A percentile compares a stretch with the other conserved stretches of the same genome.
Evolutionary conservation across 1,140 invertebrate genomes (phyloP).

Genomic region (Hyles euphorbiae): DNA sequence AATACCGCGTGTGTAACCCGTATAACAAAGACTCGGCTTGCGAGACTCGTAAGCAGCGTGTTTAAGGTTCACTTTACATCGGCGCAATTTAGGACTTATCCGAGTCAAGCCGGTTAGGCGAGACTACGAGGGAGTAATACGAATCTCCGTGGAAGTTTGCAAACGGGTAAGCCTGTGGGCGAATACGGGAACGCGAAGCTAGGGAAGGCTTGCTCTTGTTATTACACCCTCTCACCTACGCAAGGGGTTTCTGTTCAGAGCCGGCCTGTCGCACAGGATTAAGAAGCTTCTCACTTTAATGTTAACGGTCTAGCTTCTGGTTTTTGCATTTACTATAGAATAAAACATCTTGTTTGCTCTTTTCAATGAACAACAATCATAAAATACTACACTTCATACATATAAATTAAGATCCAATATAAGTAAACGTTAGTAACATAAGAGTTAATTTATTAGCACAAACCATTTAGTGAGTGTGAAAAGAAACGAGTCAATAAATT

Average conservation of each 20-base stretch:
- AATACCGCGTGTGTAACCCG: conserved; percentile 8
- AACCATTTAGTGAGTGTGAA: too few relatives aligned
- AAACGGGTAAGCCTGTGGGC: conserved; percentile 55
- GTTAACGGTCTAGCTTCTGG: conserved; percentile 53
- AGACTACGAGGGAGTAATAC: conserved; percentile 53
- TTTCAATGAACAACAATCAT: conserved; percentile 1
- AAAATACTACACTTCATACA: too few relatives aligned
- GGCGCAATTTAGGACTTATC: conserved; percentile 33
- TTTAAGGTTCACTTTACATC: conserved; percentile 35
- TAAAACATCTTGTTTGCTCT: neutral
- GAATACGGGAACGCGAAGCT: conserved; percentile 32
- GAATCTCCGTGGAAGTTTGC: conserved; percentile 59
- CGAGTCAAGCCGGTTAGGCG: conserved; percentile 51
- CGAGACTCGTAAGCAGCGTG: conserved; percentile 20
- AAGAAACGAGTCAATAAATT: neutral
- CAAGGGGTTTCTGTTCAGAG: conserved; percentile 59
- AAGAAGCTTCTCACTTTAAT: conserved; percentile 59
- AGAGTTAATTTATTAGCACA: too few relatives aligned
- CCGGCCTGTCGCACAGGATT: conserved; percentile 63
- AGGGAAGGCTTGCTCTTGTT: conserved; percentile 53
- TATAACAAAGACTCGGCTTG: conserved; percentile 20
- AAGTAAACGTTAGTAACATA: too few relatives aligned
- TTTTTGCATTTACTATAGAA: conserved; percentile 8
- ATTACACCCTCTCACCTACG: conserved; percentile 71
- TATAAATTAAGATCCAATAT: too few relatives aligned